These are phyloP conservation scores for Forpus xanthops DNA, from an alignment of 2,797 vertebrate species.

Conservation along the genomic window DNA sequence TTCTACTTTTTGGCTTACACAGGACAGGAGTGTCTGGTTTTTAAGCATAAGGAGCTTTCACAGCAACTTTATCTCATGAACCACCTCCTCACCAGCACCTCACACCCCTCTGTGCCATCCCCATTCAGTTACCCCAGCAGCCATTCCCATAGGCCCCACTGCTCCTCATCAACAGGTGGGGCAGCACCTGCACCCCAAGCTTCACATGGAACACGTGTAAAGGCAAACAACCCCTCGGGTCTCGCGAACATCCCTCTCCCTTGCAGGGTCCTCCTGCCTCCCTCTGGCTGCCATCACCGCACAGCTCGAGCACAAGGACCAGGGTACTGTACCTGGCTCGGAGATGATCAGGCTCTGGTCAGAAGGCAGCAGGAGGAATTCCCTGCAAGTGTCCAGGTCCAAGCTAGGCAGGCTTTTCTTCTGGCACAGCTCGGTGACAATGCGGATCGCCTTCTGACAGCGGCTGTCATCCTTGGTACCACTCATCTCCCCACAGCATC, in stretches of 20 bases:
- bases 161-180: not conserved
- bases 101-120: not conserved
- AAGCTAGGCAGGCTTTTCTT: constrained; percentile 73
- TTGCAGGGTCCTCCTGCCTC: not conserved
- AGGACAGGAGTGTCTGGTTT: not conserved
- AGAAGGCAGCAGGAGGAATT: constrained; percentile 78
- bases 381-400: constrained; percentile 80
- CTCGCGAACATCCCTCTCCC: not conserved
- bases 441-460: constrained; percentile 77
- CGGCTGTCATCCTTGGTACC: constrained; percentile 62
- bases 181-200: not conserved
- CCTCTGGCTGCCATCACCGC: not conserved
- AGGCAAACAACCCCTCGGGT: not conserved
- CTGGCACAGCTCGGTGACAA: constrained; percentile 77
- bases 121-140: not conserved
- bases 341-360: constrained; percentile 74
- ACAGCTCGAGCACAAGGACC: not conserved
- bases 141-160: not conserved
- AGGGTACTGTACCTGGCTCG: constrained; percentile 51
- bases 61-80: not conserved
- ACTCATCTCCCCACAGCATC: constrained; percentile 75
- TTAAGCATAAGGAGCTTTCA: not conserved
- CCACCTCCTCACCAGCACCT: not conserved
- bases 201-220: fast-evolving
- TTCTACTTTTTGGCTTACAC: not conserved